Base-by-base conservation (phyloP, 2,113 vertebrate species). In the Calidris pygmaea region DNA sequence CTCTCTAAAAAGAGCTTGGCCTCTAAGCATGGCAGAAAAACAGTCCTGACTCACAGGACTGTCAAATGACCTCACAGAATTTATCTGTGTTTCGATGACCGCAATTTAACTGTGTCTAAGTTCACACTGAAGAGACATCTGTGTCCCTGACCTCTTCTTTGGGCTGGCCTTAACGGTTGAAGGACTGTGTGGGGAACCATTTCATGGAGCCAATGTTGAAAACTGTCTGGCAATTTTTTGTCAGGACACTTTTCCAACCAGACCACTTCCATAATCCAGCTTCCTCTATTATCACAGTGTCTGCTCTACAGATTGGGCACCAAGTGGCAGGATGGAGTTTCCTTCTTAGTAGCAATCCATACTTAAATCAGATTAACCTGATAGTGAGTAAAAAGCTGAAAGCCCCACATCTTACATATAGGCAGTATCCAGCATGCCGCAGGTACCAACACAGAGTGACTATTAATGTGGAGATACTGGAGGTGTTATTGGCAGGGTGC, bases 351-450 rank as follows among this genome's bases (percentile, higher is more conserved):
- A 74, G 70, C 35, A 58, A 17, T 27, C 14, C 35, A 10, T 13
- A 19, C 10, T 32, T 52, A 34, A 74, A 74, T 3, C 9, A 45
- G 66, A 53, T 41, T 27, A 55, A 45, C 8, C 41, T 43, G 23
- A 37, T 27, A 14, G 27, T 20, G 21, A 75, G 2, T 2, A 23
- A 0, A 2, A 12, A 79, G 60, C 8, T 7, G 4, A 26, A 82
- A 50, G 19, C 7, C 32, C 32, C 18, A 15, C 30, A 53, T 16
- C 12, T 67, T 48, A 15, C 30, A 34, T 9, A 16, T 1, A 34
- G 24, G 14, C n/a, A 58, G 21, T 19, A 30, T 32, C 26, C 32
- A 60, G 48, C 24, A 23, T 43, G 47, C 29, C 0, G 1, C 35
- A 39, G 19, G 26, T 35, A 72, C n/a, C 58, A 73, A 27, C 63